phyloP scores from a whole-genome alignment of 2,888 invertebrate species.

The Troilus luridus region DNA sequence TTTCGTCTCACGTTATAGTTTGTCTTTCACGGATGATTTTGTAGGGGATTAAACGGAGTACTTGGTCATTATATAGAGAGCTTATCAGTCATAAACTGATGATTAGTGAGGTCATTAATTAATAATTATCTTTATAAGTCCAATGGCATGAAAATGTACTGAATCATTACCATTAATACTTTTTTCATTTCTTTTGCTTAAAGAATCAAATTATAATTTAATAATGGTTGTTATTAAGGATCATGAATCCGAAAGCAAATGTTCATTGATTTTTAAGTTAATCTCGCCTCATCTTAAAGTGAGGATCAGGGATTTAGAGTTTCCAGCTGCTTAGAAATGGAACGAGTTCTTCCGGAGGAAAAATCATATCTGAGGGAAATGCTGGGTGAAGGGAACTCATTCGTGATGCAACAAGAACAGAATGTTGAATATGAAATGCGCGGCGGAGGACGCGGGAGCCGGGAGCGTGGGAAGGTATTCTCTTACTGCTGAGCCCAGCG shows the following conservation, averaged over 20 bases:
- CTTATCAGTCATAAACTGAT: too few relatives aligned
- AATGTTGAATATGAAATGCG: slow-evolving; percentile 37
- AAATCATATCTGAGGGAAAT: not conserved
- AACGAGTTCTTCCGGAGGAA: not conserved
- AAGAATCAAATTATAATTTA: too few relatives aligned
- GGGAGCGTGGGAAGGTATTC: slow-evolving; percentile 28
- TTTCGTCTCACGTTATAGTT: too few relatives aligned
- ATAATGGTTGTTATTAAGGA: too few relatives aligned
- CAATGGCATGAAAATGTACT: too few relatives aligned
- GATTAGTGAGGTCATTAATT: too few relatives aligned
- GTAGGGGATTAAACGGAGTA: too few relatives aligned
- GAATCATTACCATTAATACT: too few relatives aligned
- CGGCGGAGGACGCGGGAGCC: not conserved
- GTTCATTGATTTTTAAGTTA: not conserved
- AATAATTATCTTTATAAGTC: too few relatives aligned
- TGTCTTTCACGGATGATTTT: too few relatives aligned
- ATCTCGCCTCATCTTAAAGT: not conserved
- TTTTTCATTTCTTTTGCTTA: too few relatives aligned
- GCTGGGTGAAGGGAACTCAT: not conserved
- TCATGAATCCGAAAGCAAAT: not conserved
- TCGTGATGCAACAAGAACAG: not conserved
- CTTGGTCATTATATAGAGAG: too few relatives aligned
- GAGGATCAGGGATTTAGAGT: not conserved
- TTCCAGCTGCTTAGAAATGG: not conserved
- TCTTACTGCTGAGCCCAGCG: slow-evolving; percentile 1